phyloP scores from a whole-genome alignment of 1,140 invertebrate species.

The Hydropsyche tenuis region DNA sequence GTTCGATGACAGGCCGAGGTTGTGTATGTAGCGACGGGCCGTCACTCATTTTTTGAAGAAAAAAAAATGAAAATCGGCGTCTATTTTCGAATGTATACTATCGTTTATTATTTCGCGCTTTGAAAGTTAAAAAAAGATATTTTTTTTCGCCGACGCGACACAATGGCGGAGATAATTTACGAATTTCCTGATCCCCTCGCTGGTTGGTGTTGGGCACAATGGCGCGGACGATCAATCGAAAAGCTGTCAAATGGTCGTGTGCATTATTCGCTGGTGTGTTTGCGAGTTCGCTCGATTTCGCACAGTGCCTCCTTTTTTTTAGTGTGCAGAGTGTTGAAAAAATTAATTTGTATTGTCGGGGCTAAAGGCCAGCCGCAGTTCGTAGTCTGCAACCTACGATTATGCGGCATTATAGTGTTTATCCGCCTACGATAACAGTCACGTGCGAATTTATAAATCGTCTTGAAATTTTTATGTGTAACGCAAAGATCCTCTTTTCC shows the following conservation, averaged over 20 bases:
- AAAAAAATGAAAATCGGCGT: not conserved
- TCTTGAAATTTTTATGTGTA: no score
- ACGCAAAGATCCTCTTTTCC: no score
- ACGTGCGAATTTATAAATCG: not conserved
- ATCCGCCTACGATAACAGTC: constrained; percentile 1
- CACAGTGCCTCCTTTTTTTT: not conserved
- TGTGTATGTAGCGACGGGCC: constrained; percentile 41
- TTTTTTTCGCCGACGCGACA: not conserved
- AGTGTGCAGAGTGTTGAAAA: not conserved
- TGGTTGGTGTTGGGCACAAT: not conserved
- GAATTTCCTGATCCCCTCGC: constrained; percentile 21
- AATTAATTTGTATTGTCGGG: not conserved
- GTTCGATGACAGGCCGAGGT: constrained; percentile 29
- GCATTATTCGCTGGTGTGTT: not conserved
- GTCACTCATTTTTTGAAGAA: constrained; percentile 41
- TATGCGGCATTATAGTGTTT: not conserved
- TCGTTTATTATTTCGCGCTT: not conserved
- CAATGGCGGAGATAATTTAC: constrained; percentile 30
- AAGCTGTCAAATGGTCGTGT: not conserved
- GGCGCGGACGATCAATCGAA: not conserved
- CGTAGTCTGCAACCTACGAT: constrained; percentile 3
- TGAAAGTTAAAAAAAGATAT: no score
- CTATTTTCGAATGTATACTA: not conserved
- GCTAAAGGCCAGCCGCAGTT: not conserved
- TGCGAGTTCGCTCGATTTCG: not conserved